Percentiles rank a stretch among this genome's conserved stretches.
Conservation (phyloP, 2,113 vertebrate species). For the Petroica traversi region DNA sequence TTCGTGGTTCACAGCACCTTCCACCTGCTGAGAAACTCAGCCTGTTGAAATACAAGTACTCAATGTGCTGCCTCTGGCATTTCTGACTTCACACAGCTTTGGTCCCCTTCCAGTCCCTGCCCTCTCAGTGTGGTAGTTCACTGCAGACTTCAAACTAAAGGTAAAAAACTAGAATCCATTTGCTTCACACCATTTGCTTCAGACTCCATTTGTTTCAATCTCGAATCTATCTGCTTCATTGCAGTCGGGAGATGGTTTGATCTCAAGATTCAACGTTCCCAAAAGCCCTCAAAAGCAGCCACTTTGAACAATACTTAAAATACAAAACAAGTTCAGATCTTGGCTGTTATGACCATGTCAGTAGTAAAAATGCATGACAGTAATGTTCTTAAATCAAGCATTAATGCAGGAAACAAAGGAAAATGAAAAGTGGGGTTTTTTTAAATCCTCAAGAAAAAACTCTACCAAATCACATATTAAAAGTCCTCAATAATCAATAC, state of each 20-base stretch:
- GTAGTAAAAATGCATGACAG: neutral
- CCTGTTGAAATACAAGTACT: neutral
- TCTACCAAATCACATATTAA: neutral
- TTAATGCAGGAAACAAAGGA: neutral
- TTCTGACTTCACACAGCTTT: neutral
- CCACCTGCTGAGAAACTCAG: neutral
- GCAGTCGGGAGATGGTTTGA: neutral
- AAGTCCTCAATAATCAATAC: neutral
- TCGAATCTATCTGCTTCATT: neutral
- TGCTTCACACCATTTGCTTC: neutral
- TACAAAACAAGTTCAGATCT: neutral
- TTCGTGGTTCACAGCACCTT: neutral
- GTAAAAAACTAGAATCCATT: neutral
- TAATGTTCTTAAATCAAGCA: neutral
- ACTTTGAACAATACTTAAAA: neutral
- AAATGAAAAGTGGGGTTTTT: too few species aligned
- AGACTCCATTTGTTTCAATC: too few species aligned
- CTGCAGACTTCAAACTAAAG: neutral
- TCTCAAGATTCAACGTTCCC: neutral
- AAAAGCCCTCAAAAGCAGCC: neutral
- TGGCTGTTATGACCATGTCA: fast-evolving
- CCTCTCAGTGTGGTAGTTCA: neutral
- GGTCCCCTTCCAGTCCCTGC: neutral
- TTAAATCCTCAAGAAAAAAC: neutral
- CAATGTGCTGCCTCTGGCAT: neutral